phyloP scores from a whole-genome alignment of 2,888 invertebrate species.

The Oegoconia quadripuncta region DNA sequence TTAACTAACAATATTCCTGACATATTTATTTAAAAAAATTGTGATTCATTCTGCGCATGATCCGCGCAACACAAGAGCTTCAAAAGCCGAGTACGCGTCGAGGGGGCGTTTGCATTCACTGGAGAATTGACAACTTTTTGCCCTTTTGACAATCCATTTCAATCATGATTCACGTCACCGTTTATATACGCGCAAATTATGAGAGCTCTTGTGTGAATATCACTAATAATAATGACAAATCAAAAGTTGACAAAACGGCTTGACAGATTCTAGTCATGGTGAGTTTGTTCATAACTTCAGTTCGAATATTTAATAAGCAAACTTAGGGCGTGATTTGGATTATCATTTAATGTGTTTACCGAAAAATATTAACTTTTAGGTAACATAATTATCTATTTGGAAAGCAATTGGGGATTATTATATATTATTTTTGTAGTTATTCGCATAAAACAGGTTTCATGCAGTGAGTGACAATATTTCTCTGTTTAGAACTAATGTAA shows the following conservation, averaged over 20 bases:
- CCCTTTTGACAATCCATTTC: constrained; percentile 55
- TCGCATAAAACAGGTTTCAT: no score
- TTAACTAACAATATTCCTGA: no score
- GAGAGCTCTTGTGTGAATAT: constrained; percentile 47
- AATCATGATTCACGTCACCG: constrained; percentile 46
- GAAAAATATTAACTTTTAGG: not conserved
- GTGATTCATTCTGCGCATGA: constrained; percentile 22
- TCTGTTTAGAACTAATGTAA: no score
- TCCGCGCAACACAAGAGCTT: constrained; percentile 21
- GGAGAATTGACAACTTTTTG: constrained; percentile 55
- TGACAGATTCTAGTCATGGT: constrained; percentile 55
- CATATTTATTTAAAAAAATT: no score
- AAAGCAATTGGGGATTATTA: not conserved
- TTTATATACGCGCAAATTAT: constrained; percentile 52
- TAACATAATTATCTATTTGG: not conserved
- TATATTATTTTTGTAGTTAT: no score
- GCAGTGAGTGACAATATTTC: no score
- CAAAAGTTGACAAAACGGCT: constrained; percentile 49
- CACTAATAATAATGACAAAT: constrained; percentile 43
- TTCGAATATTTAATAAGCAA: constrained; percentile 44
- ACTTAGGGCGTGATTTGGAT: constrained; percentile 32
- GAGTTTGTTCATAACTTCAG: constrained; percentile 56
- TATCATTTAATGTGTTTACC: constrained; percentile 4
- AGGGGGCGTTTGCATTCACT: constrained; percentile 43
- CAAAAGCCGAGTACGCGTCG: constrained; percentile 26